Conservation (phyloP, 1,140 invertebrate species). For the Scaptomyza graminum region DNA sequence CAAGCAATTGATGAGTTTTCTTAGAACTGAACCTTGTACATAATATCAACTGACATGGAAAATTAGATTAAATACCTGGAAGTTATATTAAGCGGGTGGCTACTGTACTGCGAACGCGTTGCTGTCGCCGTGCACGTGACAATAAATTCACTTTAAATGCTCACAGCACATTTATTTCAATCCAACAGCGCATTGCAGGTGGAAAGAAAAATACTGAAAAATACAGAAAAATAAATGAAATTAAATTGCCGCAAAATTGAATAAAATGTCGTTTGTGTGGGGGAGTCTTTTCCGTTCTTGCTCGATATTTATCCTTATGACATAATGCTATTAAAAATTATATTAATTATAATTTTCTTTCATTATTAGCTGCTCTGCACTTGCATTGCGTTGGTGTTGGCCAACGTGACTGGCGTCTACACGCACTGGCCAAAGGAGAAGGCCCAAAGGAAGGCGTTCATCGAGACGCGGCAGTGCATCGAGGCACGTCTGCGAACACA, state of each 20-base stretch:
- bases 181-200: slow-evolving; percentile 2
- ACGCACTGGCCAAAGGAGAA: slow-evolving; percentile 96
- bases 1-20: too few relatives aligned
- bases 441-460: slow-evolving; percentile 95
- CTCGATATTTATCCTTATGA: slow-evolving; percentile 43
- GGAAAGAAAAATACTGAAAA: slow-evolving; percentile 62
- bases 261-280: slow-evolving; percentile 53
- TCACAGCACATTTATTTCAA: slow-evolving; percentile 19
- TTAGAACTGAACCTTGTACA: too few relatives aligned
- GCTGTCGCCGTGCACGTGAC: slow-evolving; percentile 17
- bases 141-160: slow-evolving; percentile 35
- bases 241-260: slow-evolving; percentile 77
- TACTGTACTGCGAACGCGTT: neutral
- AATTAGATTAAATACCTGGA: neutral
- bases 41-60: too few relatives aligned
- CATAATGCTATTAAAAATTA: slow-evolving; percentile 59
- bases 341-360: slow-evolving; percentile 1
- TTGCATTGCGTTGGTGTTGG: slow-evolving; percentile 88
- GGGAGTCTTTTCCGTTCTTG: neutral
- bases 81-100: neutral
- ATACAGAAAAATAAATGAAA: slow-evolving; percentile 71
- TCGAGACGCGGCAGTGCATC: slow-evolving; percentile 97
- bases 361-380: slow-evolving; percentile 87
- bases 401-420: slow-evolving; percentile 94
- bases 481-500: slow-evolving; percentile 95